Conservation (phyloP, 2,797 vertebrate genomes). For the Darevskia mixta region DNA sequence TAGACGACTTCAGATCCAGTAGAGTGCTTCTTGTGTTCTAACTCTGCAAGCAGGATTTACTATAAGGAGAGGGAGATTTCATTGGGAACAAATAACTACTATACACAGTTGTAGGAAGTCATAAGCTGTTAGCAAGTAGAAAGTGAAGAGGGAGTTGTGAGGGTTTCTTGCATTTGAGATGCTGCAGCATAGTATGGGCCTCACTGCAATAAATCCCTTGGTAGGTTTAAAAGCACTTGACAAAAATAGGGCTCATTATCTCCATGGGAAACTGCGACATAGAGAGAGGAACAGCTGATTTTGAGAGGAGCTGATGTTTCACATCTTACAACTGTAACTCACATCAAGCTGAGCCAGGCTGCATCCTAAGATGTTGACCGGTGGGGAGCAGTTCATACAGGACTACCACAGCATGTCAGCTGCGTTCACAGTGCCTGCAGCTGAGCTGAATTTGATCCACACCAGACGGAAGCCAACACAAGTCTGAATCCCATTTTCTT, state of each 20-base stretch:
- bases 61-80: background rate
- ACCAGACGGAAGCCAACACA: background rate
- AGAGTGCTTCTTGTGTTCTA: background rate
- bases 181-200: accelerated
- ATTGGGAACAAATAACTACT: background rate
- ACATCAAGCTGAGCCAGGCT: constrained; percentile 19
- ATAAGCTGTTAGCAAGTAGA: background rate
- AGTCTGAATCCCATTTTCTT: background rate
- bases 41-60: background rate
- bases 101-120: background rate
- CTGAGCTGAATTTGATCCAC: background rate
- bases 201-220: constrained; percentile 48
- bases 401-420: background rate
- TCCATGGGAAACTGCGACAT: constrained; percentile 56
- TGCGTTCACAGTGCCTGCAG: background rate
- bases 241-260: constrained; percentile 54
- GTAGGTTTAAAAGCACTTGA: constrained; percentile 48
- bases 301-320: background rate
- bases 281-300: constrained; percentile 29
- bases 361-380: constrained; percentile 6
- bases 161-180: constrained; percentile 31
- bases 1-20: background rate
- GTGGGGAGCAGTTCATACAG: constrained; percentile 16
- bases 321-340: background rate
- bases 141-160: constrained; percentile 1